phyloP scores from a whole-genome alignment of 2,113 vertebrate genomes.

The Probosciger aterrimus region DNA sequence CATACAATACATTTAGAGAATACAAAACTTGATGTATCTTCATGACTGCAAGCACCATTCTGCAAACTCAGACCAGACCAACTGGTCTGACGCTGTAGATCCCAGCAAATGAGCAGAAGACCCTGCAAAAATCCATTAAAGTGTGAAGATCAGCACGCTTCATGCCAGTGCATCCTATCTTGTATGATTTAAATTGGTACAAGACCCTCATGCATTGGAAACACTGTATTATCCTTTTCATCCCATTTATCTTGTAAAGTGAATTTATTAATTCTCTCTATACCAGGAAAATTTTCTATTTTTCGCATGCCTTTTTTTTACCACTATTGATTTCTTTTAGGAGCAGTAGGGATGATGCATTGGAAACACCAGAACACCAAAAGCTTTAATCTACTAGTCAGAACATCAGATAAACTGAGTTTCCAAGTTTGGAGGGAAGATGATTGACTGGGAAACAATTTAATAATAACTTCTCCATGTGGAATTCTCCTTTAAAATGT shows the following conservation, averaged over 20 bases:
- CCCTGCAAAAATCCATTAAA: background rate
- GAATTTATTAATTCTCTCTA: conserved; percentile 22
- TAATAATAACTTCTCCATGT: conserved; percentile 38
- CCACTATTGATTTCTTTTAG: background rate
- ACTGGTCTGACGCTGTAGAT: background rate
- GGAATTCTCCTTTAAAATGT: conserved; percentile 46
- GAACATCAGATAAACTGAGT: conserved; percentile 5
- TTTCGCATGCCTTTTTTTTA: background rate
- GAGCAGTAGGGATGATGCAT: background rate
- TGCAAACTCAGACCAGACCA: background rate
- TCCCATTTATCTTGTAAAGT: conserved; percentile 4
- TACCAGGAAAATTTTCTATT: conserved; percentile 24
- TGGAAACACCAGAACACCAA: background rate
- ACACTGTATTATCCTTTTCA: conserved; percentile 9
- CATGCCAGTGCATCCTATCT: background rate
- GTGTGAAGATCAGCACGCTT: background rate
- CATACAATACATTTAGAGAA: background rate
- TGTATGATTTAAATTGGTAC: conserved; percentile 41
- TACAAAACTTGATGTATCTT: background rate
- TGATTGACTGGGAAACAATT: conserved; percentile 56
- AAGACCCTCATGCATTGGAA: conserved; percentile 21
- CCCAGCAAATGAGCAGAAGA: background rate
- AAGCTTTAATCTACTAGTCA: conserved; percentile 23
- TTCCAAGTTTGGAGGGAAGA: background rate
- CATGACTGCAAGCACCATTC: background rate